Evolutionary conservation across 2,797 vertebrate genomes (phyloP), one percentile per base, ranked within the genome.

Genomic region (Pygocentrus nattereri): DNA sequence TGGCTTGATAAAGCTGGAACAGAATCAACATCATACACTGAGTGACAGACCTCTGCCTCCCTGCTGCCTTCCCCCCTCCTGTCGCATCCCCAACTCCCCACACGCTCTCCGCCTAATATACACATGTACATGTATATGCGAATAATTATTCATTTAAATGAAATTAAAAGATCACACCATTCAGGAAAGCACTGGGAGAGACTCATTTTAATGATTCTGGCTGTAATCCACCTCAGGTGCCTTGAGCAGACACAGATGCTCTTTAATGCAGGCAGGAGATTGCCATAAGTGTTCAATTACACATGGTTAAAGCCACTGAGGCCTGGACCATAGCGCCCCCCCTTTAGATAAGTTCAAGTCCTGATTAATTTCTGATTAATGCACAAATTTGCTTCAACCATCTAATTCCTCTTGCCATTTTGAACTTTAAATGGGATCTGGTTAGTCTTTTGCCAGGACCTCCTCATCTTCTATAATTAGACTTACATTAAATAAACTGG

Each of bases 341-440:
- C 79, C 59, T n/a, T n/a, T 44, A 81, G 59, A 86, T 90, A 82
- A 89, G 69, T 92, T 89, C 81, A 87, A 85, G 83, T 85, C 74
- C 85, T 90, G 90, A 93, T 94, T 95, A 87, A 94, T 93, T 93
- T 93, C 87, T 86, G 86, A 91, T 90, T 90, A 89, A 89, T 88
- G 44, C 85, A 82, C 81, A 86, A 82, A 80, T 90, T 88, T 86
- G 71, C 84, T 86, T 90, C 83, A 79, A 74, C 82, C 64, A 56
- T 88, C 82, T 90, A 82, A 90, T 91, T 91, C 88, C 86, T 88
- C 82, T 54, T 80, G 84, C 88, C 85, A 82, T 80, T 25, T 84
- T 54, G 44, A 67, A 56, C 49, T 78, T 79, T 23, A 83, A 82
- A 77, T 59, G 81, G 85, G 88, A 89, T 88, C 74, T 67, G 82